phyloP scores from a whole-genome alignment of 37 sponge, comb jelly and placozoan species.

The Cladorhizidae sp. region DNA sequence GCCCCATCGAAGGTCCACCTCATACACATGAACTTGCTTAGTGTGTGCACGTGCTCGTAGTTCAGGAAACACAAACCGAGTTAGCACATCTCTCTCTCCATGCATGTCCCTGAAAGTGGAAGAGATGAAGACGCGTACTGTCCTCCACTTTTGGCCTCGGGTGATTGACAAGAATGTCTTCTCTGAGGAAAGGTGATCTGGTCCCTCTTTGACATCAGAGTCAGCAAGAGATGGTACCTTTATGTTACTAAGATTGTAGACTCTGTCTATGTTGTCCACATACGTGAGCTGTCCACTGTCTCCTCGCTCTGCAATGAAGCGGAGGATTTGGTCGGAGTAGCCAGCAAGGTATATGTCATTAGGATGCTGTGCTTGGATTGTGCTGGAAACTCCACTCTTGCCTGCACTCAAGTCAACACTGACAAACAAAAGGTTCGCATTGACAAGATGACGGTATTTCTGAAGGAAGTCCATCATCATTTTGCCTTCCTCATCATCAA shows the following conservation, averaged over 20 bases:
- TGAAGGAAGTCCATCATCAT: constrained; percentile 73
- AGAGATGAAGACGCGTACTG: constrained; percentile 93
- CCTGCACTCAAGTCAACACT: constrained; percentile 86
- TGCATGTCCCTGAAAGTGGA: constrained; percentile 98
- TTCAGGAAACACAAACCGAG: constrained; percentile 92
- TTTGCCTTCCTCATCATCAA: constrained; percentile 34
- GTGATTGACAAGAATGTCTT: constrained; percentile 43
- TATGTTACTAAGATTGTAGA: constrained; percentile 70
- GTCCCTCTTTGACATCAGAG: neutral
- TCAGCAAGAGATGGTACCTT: constrained; percentile 48
- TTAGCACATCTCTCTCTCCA: constrained; percentile 93
- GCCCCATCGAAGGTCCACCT: constrained; percentile 98
- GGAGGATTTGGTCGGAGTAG: constrained; percentile 95
- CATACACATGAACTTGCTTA: constrained; percentile 77
- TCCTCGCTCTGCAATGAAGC: constrained; percentile 96
- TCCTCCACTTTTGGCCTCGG: constrained; percentile 71
- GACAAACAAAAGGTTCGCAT: constrained; percentile 92
- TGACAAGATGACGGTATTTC: constrained; percentile 89
- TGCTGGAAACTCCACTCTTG: constrained; percentile 48
- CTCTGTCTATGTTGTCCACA: constrained; percentile 94
- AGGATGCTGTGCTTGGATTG: constrained; percentile 69
- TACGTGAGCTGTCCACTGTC: constrained; percentile 87
- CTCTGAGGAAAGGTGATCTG: constrained; percentile 23
- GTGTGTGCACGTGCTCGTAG: constrained; percentile 78
- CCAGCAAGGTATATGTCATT: constrained; percentile 95